Evolutionary conservation across 2,113 vertebrate species (phyloP).

Genomic region (Misgurnus mizolepis): DNA sequence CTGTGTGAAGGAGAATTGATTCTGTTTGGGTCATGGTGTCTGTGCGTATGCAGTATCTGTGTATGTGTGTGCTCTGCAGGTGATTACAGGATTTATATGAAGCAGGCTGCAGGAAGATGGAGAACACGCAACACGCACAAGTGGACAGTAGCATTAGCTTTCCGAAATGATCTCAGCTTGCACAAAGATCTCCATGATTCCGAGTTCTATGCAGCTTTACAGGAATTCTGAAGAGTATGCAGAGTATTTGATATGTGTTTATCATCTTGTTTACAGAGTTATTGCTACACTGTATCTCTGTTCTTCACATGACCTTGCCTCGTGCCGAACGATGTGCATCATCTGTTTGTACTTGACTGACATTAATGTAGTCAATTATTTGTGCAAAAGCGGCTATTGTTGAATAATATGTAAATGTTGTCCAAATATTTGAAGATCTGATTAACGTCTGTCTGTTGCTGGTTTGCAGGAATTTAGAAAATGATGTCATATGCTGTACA

Average conservation of each 20-base stretch:
- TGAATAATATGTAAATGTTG: not conserved
- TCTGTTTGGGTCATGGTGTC: conserved; percentile 33
- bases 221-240: not conserved
- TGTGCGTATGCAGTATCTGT: conserved; percentile 11
- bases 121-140: conserved; percentile 11
- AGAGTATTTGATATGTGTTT: not conserved
- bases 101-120: conserved; percentile 13
- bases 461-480: not conserved
- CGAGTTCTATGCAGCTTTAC: not conserved
- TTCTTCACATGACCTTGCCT: not conserved
- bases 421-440: conserved; percentile 20
- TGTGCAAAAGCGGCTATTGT: conserved; percentile 4
- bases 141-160: conserved; percentile 32
- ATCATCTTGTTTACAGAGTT: not conserved
- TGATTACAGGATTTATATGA: conserved; percentile 45
- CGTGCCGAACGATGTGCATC: not conserved
- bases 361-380: conserved; percentile 3
- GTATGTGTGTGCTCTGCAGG: conserved; percentile 24
- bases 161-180: conserved; percentile 36
- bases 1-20: conserved; percentile 49
- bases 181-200: not conserved
- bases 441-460: conserved; percentile 4
- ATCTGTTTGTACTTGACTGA: conserved; percentile 2
- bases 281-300: not conserved
- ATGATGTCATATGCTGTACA: not conserved